phyloP scores from a whole-genome alignment of 2,888 invertebrate species.

The Clitarchus hookeri region DNA sequence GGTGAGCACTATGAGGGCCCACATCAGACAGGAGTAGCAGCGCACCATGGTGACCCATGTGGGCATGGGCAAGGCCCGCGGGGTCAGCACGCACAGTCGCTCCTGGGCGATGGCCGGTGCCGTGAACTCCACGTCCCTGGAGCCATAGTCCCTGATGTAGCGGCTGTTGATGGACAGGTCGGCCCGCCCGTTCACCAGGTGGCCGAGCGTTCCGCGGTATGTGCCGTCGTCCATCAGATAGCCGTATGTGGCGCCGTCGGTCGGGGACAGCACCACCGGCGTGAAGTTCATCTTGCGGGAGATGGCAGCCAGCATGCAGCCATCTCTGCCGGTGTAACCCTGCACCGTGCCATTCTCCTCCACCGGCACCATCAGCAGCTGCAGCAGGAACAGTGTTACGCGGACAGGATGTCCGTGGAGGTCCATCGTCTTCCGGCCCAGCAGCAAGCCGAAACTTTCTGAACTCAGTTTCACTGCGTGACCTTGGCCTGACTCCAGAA shows the following conservation, averaged over 20 bases:
- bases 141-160: slow-evolving; percentile 52
- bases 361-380: slow-evolving; percentile 47
- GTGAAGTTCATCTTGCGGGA: slow-evolving; percentile 43
- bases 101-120: slow-evolving; percentile 51
- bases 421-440: slow-evolving; percentile 38
- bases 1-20: slow-evolving; percentile 17
- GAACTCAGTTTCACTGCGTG: background rate
- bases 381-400: slow-evolving; percentile 51
- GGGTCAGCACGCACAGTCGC: slow-evolving; percentile 54
- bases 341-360: background rate
- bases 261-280: slow-evolving; percentile 26
- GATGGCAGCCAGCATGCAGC: slow-evolving; percentile 35
- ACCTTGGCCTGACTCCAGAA: background rate
- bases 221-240: slow-evolving; percentile 51
- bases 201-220: slow-evolving; percentile 52
- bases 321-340: slow-evolving; percentile 35
- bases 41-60: slow-evolving; percentile 49
- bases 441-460: background rate
- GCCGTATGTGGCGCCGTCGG: slow-evolving; percentile 45
- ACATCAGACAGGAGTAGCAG: slow-evolving; percentile 7
- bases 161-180: slow-evolving; percentile 55
- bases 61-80: slow-evolving; percentile 54
- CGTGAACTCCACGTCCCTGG: slow-evolving; percentile 52
- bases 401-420: slow-evolving; percentile 52
- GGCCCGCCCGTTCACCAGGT: slow-evolving; percentile 50